phyloP scores from a whole-genome alignment of 2,797 vertebrate species.

The Esox masquinongy region DNA sequence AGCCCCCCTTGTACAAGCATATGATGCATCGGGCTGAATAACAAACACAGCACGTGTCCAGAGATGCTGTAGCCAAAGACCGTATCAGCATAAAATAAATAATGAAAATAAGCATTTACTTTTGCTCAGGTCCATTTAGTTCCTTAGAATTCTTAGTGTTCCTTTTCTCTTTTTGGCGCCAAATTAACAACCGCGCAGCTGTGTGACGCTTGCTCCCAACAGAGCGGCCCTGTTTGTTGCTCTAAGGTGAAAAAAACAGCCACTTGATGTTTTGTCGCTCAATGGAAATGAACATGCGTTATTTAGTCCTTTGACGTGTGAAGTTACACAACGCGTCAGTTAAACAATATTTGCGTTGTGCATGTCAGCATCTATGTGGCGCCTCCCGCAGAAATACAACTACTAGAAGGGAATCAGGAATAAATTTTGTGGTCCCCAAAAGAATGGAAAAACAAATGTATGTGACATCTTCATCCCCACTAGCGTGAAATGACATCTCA shows the following conservation, averaged over 20 bases:
- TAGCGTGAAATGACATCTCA: not conserved
- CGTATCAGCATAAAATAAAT: not conserved
- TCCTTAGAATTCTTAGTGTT: not conserved
- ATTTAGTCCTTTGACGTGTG: not conserved
- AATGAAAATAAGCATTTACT: not conserved
- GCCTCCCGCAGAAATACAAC: not conserved
- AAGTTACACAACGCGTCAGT: not conserved
- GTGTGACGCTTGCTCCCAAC: not conserved
- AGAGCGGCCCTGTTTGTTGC: not conserved
- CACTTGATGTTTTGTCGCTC: not conserved
- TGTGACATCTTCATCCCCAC: not conserved
- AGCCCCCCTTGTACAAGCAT: not conserved
- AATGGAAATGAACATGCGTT: not conserved
- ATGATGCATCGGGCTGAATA: not conserved
- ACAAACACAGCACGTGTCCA: not conserved
- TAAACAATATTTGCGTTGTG: not conserved
- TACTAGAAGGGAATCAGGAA: not conserved
- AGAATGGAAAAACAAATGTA: not conserved
- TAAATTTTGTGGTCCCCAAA: too few relatives aligned
- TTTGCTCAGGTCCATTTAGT: not conserved
- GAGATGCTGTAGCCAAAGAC: not conserved
- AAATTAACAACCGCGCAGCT: not conserved
- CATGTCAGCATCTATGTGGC: not conserved
- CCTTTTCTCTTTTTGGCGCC: not conserved
- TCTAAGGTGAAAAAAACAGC: not conserved